These are phyloP conservation scores for Megalurothrips usitatus DNA, from an alignment of 2,888 invertebrate species.

Conservation along the genomic window DNA sequence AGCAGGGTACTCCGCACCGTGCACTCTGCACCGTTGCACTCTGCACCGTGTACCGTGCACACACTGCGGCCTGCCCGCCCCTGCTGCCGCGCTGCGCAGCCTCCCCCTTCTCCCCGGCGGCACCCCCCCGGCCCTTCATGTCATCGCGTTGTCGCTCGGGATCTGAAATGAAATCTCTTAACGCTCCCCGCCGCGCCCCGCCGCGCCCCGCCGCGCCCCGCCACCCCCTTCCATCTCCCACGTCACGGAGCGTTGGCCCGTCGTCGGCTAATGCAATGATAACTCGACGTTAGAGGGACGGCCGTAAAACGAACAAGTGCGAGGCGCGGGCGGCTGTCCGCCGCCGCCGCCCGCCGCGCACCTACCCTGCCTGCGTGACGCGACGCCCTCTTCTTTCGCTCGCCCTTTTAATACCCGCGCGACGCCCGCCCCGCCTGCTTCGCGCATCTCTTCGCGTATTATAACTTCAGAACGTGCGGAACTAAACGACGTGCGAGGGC, in stretches of 20 bases:
- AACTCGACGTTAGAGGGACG: neutral
- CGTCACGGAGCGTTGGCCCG: neutral
- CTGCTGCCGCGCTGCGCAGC: neutral
- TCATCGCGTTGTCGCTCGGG: neutral
- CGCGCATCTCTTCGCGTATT: no score
- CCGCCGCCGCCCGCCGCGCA: no score
- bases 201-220: neutral
- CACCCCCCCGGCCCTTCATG: neutral
- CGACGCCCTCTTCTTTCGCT: no score
- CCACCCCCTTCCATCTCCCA: neutral
- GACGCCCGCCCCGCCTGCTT: no score
- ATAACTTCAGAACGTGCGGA: no score
- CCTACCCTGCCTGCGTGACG: no score
- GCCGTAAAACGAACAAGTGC: neutral
- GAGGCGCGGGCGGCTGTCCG: no score
- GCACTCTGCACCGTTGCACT: no score
- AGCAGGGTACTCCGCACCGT: no score
- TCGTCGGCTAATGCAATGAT: neutral
- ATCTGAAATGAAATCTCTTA: constrained; percentile 23
- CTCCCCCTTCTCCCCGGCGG: neutral
- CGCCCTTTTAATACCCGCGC: no score
- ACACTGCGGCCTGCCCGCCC: neutral
- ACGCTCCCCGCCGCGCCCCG: neutral
- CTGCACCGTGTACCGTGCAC: no score
- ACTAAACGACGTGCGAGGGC: no score